These are phyloP conservation scores for Ailurus styani DNA, from an alignment of 2,113 vertebrate genomes.

Conservation along the genomic window DNA sequence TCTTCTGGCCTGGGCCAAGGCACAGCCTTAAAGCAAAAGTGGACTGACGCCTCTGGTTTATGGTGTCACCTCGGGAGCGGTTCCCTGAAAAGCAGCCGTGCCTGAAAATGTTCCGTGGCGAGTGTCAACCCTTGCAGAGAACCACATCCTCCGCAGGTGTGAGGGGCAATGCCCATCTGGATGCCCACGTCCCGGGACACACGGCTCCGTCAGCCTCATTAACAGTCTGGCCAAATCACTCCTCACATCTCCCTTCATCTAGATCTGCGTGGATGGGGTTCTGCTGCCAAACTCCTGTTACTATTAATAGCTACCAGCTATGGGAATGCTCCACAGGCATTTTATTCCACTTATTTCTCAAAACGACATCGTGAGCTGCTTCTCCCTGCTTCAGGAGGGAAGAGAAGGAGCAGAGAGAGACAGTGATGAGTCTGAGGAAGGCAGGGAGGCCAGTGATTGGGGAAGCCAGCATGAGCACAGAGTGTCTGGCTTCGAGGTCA, in stretches of 20 bases:
- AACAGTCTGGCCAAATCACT: not conserved
- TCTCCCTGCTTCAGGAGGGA: not conserved
- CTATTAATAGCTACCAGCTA: conserved; percentile 35
- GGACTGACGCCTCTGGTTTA: not conserved
- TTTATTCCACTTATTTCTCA: not conserved
- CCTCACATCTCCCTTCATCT: not conserved
- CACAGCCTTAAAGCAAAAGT: not conserved
- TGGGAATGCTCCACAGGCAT: not conserved
- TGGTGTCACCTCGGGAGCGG: not conserved
- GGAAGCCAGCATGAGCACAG: not conserved
- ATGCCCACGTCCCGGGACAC: rapidly evolving
- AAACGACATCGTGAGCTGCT: not conserved
- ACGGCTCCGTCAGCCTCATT: not conserved
- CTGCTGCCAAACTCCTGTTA: conserved; percentile 16
- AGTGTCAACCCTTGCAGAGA: not conserved
- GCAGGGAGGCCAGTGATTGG: not conserved
- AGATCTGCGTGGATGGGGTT: not conserved
- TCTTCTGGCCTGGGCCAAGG: not conserved
- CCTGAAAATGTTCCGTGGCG: rapidly evolving
- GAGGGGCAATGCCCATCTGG: rapidly evolving
- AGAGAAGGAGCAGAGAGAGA: not conserved
- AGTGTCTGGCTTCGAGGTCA: not conserved
- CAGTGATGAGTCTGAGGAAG: not conserved
- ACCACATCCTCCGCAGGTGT: not conserved
- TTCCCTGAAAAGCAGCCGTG: not conserved